Base-by-base conservation (phyloP, 1,140 invertebrate genomes). In the Cyphomyrmex costatus region DNA sequence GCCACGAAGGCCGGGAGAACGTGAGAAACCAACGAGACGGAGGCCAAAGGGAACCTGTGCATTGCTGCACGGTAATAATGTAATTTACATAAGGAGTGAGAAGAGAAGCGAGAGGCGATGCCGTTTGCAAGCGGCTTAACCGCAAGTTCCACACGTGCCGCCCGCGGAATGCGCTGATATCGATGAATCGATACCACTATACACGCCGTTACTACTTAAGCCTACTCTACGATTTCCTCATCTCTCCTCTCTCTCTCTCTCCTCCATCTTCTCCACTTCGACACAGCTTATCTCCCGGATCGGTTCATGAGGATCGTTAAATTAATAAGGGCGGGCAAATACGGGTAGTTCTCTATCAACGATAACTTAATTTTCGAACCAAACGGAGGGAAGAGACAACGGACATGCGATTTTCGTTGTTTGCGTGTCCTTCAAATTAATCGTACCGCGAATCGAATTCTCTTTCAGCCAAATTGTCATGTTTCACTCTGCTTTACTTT, bases 21-120 rank as follows among this genome's bases (percentile, higher is more conserved):
- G 6, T 21, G 16, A 51, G 24, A 71, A 4, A 36, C 36, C 42
- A 27, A 16, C 21, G 78, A 66, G 77, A 68, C 8, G 36, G 42
- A 5, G 24, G 33, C 53, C 42, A 21, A 60, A 83, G 58, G 46
- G 65, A 61, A 33, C 24, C 42, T 49, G 53, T 33, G 68, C 60
- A 83, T 74, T 53, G 68, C 80, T 46, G 80, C 68, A 68, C 19
- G 53, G 80, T 74, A 83, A 74, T 68, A 83, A 83, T 61, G 80
- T 63, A 74, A 83, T 83, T 83, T 83, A 74, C 80, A 83, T 83
- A 74, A 83, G 68, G 80, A 83, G 60, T 65, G 61, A 66, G 56
- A 61, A 16, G 60, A 63, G 60, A 83, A 21, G 63, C 30, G 46
- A 33, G 68, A 56, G 42, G 27, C 61, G 46, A 53, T 12, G 61